Base-by-base conservation (phyloP, 2,113 vertebrate genomes). In the Rhipidura dahli region DNA sequence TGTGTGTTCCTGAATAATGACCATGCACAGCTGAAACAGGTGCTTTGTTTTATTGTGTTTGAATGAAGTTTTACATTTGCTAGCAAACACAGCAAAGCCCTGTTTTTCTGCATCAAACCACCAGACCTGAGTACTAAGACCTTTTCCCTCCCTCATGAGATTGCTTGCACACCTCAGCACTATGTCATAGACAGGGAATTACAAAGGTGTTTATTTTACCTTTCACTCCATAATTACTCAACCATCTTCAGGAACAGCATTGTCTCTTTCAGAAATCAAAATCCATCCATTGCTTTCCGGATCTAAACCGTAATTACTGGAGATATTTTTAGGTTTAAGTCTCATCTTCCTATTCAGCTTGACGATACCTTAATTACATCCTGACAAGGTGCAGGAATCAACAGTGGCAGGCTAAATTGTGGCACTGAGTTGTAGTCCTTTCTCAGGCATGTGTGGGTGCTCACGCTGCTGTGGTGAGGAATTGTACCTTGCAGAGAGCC, bases 291-390 rank as follows among this genome's bases (percentile, higher is more conserved):
- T 87, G 33, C 70, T 90, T 94, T 57, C 90, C 50, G 49, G 75
- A 82, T 86, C 90, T 87, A 97, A 96, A 88, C 96, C 95, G 4
- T 96, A 97, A 98, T 98, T 98, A 98, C 57, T 65, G 47, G 77
- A 60, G 28, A 44, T 97, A 98, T 97, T 98, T 98, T 98, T 97
- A 98, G 97, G 75, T 59, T 90, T 92, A 97, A 97, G 76, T 92
- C 68, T 53, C 90, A 86, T 96, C 94, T 98, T 97, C 66, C 79
- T 83, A 78, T 92, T 94, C 79, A 84, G 40, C 69, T 83, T 97
- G 97, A 95, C 39, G 26, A 82, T 85, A 96, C 91, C 56, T 95
- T 97, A 97, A 97, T 98, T 96, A 95, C 66, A 97, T 90, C 90
- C 90, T 97, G 81, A 61, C 96, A 89, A 84, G 72, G 83, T 90